Percentiles rank a stretch among this genome's conserved stretches.
phyloP scores from a whole-genome alignment of 1,140 invertebrate species.

The Saccostrea echinata region DNA sequence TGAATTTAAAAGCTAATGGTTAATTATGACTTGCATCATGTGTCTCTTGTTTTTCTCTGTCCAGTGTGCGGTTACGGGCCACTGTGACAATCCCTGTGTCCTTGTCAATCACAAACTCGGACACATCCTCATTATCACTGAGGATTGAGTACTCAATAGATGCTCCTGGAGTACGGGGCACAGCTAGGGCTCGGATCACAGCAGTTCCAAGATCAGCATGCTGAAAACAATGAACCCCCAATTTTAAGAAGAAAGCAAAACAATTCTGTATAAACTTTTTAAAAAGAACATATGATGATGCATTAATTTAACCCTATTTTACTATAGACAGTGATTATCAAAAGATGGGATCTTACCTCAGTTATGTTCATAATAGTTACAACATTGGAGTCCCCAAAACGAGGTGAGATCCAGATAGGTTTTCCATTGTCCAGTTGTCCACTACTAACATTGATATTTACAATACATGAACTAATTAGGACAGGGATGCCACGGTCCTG shows the following conservation, averaged over 20 bases:
- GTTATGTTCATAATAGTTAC: constrained; percentile 3
- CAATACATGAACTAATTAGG: constrained; percentile 15
- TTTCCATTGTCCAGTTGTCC: constrained; percentile 67
- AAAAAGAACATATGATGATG: too few species aligned
- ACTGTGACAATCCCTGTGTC: constrained; percentile 59
- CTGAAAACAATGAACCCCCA: not conserved
- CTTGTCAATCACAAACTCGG: constrained; percentile 57
- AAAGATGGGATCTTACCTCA: not conserved
- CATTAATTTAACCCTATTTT: too few species aligned
- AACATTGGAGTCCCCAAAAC: constrained; percentile 34
- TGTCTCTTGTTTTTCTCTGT: constrained; percentile 59
- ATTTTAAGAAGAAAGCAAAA: too few species aligned
- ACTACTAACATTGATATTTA: constrained; percentile 61
- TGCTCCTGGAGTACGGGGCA: constrained; percentile 49
- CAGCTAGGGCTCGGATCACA: constrained; percentile 49
- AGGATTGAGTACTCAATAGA: constrained; percentile 56
- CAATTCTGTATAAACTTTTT: too few species aligned
- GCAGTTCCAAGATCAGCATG: constrained; percentile 16
- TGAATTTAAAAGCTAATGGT: not conserved
- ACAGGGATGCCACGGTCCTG: constrained; percentile 57
- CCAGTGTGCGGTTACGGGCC: constrained; percentile 41
- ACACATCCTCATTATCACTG: constrained; percentile 19
- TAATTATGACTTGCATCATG: constrained; percentile 58
- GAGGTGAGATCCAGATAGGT: constrained; percentile 62
- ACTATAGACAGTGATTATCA: not conserved